These are phyloP conservation scores for Spinus pinus DNA, from an alignment of 2,797 vertebrate species.

Conservation along the genomic window DNA sequence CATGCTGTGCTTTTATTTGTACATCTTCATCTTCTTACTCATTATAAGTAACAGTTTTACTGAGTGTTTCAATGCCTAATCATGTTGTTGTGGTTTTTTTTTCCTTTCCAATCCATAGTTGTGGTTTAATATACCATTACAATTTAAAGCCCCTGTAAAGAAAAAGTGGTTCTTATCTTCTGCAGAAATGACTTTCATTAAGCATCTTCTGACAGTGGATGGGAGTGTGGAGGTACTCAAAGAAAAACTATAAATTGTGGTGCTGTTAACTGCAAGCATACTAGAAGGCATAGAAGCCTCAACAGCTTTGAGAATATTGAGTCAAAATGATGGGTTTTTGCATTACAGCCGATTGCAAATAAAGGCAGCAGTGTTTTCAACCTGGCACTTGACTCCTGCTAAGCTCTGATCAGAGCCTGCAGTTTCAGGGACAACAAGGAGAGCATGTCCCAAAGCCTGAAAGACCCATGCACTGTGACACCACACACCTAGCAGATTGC, in stretches of 20 bases:
- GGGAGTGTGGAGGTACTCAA: constrained; percentile 53
- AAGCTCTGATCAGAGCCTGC: background rate
- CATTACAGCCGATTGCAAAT: constrained; percentile 8
- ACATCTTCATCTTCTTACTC: constrained; percentile 62
- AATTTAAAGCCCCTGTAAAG: constrained; percentile 66
- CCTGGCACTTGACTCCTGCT: background rate
- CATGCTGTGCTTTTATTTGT: constrained; percentile 61
- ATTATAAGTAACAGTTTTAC: constrained; percentile 62
- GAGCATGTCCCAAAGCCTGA: background rate
- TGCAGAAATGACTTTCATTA: constrained; percentile 69
- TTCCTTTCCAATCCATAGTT: constrained; percentile 3
- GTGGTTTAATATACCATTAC: constrained; percentile 66
- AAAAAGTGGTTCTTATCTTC: constrained; percentile 53
- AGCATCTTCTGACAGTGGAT: constrained; percentile 21
- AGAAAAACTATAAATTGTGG: constrained; percentile 53
- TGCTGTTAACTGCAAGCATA: constrained; percentile 51
- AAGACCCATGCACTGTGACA: background rate
- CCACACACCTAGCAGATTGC: background rate
- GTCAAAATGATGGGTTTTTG: constrained; percentile 6
- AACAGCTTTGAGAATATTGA: constrained; percentile 12
- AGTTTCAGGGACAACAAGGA: background rate
- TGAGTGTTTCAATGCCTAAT: constrained; percentile 51
- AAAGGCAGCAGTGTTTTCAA: background rate
- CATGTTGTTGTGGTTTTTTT: background rate
- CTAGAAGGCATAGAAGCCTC: background rate